Evolutionary conservation across 92 coral and sea anemone species (phyloP).

Genomic region (Porites cylindrica): DNA sequence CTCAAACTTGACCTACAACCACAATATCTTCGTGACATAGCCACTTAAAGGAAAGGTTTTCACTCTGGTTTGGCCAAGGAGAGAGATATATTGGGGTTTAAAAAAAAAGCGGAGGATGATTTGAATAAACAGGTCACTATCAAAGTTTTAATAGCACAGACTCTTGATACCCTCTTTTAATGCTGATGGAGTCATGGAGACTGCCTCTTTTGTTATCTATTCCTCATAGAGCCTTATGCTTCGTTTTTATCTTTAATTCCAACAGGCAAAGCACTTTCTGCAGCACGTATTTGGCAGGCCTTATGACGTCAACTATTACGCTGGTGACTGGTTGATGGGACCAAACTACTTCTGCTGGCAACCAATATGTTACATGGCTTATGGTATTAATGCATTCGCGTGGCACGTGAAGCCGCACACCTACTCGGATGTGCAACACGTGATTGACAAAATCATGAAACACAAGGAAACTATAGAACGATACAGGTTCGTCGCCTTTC

Average conservation of each 20-base stretch:
- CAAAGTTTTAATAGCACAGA: too few species aligned
- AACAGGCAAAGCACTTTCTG: constrained; percentile 88
- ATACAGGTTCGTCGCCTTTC: constrained; percentile 72
- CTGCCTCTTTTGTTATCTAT: too few species aligned
- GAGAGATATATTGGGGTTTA: too few species aligned
- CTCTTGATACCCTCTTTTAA: too few species aligned
- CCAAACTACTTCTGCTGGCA: constrained; percentile 98
- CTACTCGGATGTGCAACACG: constrained; percentile 73
- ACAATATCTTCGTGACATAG: too few species aligned
- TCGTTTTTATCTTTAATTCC: neutral
- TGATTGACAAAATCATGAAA: constrained; percentile 71
- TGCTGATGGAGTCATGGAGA: too few species aligned
- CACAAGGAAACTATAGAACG: constrained; percentile 82
- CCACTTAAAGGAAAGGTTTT: too few species aligned
- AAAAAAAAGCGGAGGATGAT: too few species aligned
- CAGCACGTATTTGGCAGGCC: constrained; percentile 88
- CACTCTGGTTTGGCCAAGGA: too few species aligned
- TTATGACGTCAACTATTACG: constrained; percentile 93
- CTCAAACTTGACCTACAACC: too few species aligned
- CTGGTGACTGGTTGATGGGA: constrained; percentile 99
- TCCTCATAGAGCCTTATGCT: too few species aligned
- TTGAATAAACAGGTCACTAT: too few species aligned
- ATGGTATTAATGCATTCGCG: constrained; percentile 69
- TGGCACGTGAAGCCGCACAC: constrained; percentile 65
- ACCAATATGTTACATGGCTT: constrained; percentile 75